A percentile compares a stretch with the other conserved stretches of the same genome.
Conservation (phyloP, 1,140 invertebrate species). For the Himalopsyche phryganea region DNA sequence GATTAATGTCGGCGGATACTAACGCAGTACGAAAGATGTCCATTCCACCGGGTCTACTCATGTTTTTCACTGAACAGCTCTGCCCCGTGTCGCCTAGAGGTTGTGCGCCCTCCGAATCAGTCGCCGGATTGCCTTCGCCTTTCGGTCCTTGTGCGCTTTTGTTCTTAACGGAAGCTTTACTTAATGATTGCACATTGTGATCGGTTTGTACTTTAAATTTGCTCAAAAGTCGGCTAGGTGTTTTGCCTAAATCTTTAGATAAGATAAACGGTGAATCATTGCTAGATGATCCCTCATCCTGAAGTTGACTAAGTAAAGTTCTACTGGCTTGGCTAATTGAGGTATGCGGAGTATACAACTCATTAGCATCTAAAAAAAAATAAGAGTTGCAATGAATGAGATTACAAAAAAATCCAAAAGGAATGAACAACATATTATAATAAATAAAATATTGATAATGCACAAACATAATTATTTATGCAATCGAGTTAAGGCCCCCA, state of each 20-base stretch:
- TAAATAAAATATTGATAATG: too few species aligned
- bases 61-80: background rate
- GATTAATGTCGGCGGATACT: constrained; percentile 48
- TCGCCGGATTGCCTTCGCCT: background rate
- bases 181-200: background rate
- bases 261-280: constrained; percentile 50
- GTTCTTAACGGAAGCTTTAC: background rate
- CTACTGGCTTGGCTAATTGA: constrained; percentile 43
- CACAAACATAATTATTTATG: too few species aligned
- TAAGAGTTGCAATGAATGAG: too few species aligned
- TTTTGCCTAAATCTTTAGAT: constrained; percentile 31
- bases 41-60: constrained; percentile 37
- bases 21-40: constrained; percentile 52
- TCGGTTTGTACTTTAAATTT: constrained; percentile 19
- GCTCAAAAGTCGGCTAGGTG: background rate
- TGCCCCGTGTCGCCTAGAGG: background rate
- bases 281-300: constrained; percentile 51
- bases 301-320: constrained; percentile 48
- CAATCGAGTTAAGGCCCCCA: too few species aligned
- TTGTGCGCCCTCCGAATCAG: too few species aligned
- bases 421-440: too few species aligned
- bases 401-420: too few species aligned
- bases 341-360: constrained; percentile 32
- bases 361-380: too few species aligned
- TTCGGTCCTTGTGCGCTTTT: constrained; percentile 12